Base-by-base conservation (phyloP, 2,797 vertebrate species). In the Botia almorhae region DNA sequence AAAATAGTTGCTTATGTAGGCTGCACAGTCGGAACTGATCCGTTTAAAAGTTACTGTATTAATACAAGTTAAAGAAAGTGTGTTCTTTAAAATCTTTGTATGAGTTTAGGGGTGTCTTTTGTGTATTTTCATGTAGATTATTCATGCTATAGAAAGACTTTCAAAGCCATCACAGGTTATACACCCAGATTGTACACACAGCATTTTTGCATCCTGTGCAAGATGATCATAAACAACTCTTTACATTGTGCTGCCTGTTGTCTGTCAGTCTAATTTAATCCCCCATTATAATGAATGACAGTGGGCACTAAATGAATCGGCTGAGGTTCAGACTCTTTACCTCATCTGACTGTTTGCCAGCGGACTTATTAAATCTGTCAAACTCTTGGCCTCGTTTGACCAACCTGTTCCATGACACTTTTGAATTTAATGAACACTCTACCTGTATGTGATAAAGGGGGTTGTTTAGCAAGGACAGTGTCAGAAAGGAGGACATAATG, bases 291-390 rank as follows among this genome's bases (percentile, higher is more conserved):
- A 70, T 90, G 88, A 91, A 87, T 86, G 74, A 90, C 81, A 87
- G 87, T 79, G 53, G 69, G 65, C 36, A 13, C 56, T 43, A 56
- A 84, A 78, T 79, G 87, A 92, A 85, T 85, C 84, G 3, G 60
- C 85, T 84, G 84, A 73, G 84, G 84, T 85, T 78, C 67, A 70
- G 84, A 89, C 77, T 64, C 80, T 51, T 81, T 76, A 70, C 76
- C 88, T 89, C 89, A 87, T 89, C 86, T 88, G 87, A 88, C 88
- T 86, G 86, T 92, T 91, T 83, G 21, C 76, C 82, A 84, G 75
- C 81, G 56, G 85, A 86, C 89, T 93, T 88, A 92, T 92, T 93
- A 92, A 89, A 92, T 91, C 89, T 90, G 89, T 89, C 90, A 89
- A 90, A 92, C 88, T 84, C 67, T 78, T 85, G 10, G 50, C 75